Conservation (phyloP, 2,888 invertebrate genomes). For the Xestobium rufovillosum region DNA sequence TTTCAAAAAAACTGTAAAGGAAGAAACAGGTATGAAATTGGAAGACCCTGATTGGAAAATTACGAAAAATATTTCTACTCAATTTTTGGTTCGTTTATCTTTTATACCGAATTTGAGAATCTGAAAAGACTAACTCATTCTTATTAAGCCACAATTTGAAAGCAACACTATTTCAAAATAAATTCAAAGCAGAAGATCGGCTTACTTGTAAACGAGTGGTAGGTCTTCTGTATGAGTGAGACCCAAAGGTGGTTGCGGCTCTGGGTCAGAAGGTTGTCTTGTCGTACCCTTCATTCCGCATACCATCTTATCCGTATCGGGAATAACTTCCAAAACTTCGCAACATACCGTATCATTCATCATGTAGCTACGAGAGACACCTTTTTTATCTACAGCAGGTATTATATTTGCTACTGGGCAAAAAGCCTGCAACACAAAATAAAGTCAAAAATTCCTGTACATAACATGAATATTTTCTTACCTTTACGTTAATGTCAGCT, state of each 20-base stretch:
- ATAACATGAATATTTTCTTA: conserved; percentile 37
- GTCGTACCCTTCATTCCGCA: conserved; percentile 79
- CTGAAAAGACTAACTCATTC: no score
- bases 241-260: conserved; percentile 68
- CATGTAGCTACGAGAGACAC: conserved; percentile 67
- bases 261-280: conserved; percentile 60
- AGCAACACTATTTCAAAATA: no score
- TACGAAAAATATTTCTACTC: no score
- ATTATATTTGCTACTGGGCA: conserved; percentile 64
- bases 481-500: conserved; percentile 82
- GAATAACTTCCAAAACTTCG: conserved; percentile 79
- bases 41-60: no score
- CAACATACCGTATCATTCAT: conserved; percentile 81
- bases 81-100: no score
- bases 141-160: no score
- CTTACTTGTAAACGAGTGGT: conserved; percentile 78
- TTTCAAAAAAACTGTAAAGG: no score
- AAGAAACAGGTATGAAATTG: no score
- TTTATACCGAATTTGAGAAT: no score
- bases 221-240: conserved; percentile 76
- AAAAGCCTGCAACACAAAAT: conserved; percentile 48
- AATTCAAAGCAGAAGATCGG: no score
- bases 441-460: conserved; percentile 4
- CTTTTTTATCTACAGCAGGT: conserved; percentile 72
- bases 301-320: conserved; percentile 80